phyloP scores from a whole-genome alignment of 2,888 invertebrate species.

The Rutpela maculata region DNA sequence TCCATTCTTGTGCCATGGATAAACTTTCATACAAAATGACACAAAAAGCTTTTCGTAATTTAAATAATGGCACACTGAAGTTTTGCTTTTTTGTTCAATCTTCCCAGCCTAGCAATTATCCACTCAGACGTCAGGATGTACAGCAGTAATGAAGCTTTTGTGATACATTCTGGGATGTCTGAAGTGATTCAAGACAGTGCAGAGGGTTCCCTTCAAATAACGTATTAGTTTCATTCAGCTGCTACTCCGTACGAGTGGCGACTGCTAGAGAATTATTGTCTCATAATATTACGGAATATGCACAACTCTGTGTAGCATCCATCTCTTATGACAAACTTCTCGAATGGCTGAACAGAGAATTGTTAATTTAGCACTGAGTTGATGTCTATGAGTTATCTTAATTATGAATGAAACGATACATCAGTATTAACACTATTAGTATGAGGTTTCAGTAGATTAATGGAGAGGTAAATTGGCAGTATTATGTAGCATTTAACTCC shows the following conservation, averaged over 20 bases:
- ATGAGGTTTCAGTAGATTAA: too few relatives aligned
- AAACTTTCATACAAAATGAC: constrained; percentile 13
- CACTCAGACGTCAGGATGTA: constrained; percentile 47
- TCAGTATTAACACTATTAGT: too few relatives aligned
- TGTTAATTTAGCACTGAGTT: neutral
- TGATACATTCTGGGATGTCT: constrained; percentile 28
- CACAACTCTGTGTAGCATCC: neutral
- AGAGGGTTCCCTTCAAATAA: constrained; percentile 18
- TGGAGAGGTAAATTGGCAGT: too few relatives aligned
- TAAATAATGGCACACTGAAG: constrained; percentile 24
- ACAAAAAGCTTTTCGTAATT: constrained; percentile 23
- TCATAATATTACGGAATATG: constrained; percentile 5
- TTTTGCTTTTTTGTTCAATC: constrained; percentile 39
- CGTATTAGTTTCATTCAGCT: constrained; percentile 13
- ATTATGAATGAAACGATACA: too few relatives aligned
- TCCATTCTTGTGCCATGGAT: neutral
- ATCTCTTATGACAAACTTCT: neutral
- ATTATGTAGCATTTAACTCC: too few relatives aligned
- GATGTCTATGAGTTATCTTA: too few relatives aligned
- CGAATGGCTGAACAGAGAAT: neutral
- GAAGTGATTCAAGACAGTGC: constrained; percentile 24
- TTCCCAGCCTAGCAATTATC: constrained; percentile 49
- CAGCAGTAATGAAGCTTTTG: constrained; percentile 51
- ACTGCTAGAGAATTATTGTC: neutral
- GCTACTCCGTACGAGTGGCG: neutral